phyloP scores from a whole-genome alignment of 2,797 vertebrate genomes.

The Poeciliopsis presidionis region DNA sequence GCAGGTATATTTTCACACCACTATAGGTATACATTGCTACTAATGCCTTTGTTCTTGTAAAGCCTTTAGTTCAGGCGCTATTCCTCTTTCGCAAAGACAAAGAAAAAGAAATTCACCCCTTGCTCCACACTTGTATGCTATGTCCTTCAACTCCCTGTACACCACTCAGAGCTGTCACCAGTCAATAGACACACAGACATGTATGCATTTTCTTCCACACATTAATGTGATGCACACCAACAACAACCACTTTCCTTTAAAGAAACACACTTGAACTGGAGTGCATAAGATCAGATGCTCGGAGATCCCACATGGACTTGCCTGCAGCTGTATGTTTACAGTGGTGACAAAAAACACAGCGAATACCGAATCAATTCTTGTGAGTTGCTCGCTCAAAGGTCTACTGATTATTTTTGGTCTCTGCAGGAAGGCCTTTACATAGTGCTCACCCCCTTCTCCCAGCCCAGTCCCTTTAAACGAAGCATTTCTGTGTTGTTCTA shows the following conservation, averaged over 20 bases:
- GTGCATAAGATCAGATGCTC: constrained; percentile 24
- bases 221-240: constrained; percentile 32
- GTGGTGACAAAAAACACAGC: constrained; percentile 46
- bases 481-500: constrained; percentile 28
- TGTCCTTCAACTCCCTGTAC: constrained; percentile 58
- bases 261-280: constrained; percentile 10
- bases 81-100: constrained; percentile 34
- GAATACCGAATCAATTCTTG: constrained; percentile 75
- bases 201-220: constrained; percentile 33
- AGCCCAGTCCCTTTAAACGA: constrained; percentile 58
- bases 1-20: background rate
- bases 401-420: constrained; percentile 77
- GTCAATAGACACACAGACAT: constrained; percentile 25
- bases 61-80: constrained; percentile 30
- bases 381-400: constrained; percentile 75
- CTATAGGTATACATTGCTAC: background rate
- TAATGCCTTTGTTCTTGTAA: background rate
- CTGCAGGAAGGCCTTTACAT: constrained; percentile 79
- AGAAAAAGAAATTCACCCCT: constrained; percentile 36
- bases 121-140: constrained; percentile 49
- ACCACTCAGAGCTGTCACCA: constrained; percentile 57
- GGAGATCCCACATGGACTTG: constrained; percentile 18
- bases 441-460: constrained; percentile 38
- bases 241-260: constrained; percentile 16
- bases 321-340: constrained; percentile 67